A percentile compares a stretch with the other conserved stretches of the same genome.
phyloP scores from a whole-genome alignment of 2,888 invertebrate genomes.

The Orthosia cruda region DNA sequence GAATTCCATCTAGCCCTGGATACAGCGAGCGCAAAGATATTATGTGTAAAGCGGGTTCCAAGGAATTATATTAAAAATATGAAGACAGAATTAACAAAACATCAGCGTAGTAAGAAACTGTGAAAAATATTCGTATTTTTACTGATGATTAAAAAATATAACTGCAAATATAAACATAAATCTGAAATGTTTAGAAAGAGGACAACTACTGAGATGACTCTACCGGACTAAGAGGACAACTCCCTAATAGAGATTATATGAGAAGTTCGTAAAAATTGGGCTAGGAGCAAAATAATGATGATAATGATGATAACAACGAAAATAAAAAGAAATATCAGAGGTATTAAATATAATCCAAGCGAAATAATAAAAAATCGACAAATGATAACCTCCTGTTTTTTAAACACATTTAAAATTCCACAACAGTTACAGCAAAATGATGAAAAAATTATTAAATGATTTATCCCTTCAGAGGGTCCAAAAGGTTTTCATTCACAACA shows the following conservation, averaged over 20 bases:
- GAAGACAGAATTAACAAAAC: no score
- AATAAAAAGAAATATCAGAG: neutral
- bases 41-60: conserved; percentile 1
- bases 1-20: conserved; percentile 29
- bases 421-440: neutral
- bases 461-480: neutral
- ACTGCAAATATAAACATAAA: no score
- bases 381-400: neutral
- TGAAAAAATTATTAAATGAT: neutral
- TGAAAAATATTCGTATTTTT: neutral
- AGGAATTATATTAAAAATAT: neutral
- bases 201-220: no score
- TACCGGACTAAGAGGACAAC: no score
- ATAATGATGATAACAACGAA: neutral
- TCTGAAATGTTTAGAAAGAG: no score
- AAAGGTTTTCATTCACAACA: neutral
- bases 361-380: neutral
- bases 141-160: neutral
- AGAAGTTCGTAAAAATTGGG: no score
- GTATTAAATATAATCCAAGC: neutral
- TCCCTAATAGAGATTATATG: no score
- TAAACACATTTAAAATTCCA: neutral
- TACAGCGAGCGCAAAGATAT: conserved; percentile 2
- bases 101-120: no score
- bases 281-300: neutral